Conservation (phyloP, 2,113 vertebrate species). For the Halichoeres trimaculatus region DNA sequence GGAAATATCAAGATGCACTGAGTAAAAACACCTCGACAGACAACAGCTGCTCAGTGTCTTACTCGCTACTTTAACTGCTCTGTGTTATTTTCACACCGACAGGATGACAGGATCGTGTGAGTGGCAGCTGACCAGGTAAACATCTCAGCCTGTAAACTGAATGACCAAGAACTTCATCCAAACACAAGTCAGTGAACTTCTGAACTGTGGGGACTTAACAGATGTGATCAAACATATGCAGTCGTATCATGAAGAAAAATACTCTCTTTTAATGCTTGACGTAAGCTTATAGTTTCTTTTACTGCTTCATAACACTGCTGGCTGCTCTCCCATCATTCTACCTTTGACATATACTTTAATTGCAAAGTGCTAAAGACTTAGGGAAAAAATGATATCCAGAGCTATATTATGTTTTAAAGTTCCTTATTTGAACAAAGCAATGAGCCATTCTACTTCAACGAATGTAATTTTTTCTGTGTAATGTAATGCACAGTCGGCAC, state of each 20-base stretch:
- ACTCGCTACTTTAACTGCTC: too few relatives aligned
- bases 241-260: not conserved
- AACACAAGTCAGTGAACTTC: not conserved
- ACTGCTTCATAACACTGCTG: not conserved
- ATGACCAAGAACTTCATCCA: not conserved
- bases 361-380: not conserved
- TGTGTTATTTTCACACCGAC: not conserved
- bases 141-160: not conserved
- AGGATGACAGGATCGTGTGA: slow-evolving; percentile 8
- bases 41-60: too few relatives aligned
- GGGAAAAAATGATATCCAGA: not conserved
- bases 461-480: not conserved
- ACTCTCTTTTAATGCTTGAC: not conserved
- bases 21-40: slow-evolving; percentile 17
- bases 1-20: not conserved
- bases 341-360: not conserved
- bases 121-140: slow-evolving; percentile 11
- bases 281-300: not conserved
- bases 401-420: not conserved
- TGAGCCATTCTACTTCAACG: not conserved
- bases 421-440: not conserved
- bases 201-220: not conserved
- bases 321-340: not conserved
- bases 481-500: not conserved
- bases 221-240: not conserved